These are phyloP conservation scores for Isichthys henryi DNA, from an alignment of 2,113 vertebrate genomes.

Conservation along the genomic window DNA sequence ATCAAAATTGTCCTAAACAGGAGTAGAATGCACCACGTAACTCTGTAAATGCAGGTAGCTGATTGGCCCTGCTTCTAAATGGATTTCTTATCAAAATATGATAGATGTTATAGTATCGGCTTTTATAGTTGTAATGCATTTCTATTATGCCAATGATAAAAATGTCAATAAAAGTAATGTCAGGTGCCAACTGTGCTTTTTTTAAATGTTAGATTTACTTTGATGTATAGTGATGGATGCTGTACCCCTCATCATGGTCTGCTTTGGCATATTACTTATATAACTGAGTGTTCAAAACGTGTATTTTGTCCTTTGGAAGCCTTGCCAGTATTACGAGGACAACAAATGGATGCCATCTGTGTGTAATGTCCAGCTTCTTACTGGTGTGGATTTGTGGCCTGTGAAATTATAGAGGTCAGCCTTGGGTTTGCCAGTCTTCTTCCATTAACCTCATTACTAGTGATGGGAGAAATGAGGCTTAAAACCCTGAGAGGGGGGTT, in stretches of 20 bases:
- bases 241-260: background rate
- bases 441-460: background rate
- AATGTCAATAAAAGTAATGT: constrained; percentile 31
- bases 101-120: constrained; percentile 33
- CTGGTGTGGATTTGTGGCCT: background rate
- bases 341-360: background rate
- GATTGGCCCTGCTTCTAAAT: constrained; percentile 23
- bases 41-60: constrained; percentile 9
- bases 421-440: background rate
- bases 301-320: background rate
- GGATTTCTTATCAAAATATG: constrained; percentile 43
- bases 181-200: constrained; percentile 26
- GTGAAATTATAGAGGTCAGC: background rate
- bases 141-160: constrained; percentile 41
- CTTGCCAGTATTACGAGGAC: background rate
- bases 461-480: background rate
- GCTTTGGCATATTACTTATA: background rate
- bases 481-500: background rate
- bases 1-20: background rate
- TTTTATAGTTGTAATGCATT: constrained; percentile 36
- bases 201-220: constrained; percentile 5
- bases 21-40: background rate
- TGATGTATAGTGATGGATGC: constrained; percentile 25
- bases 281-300: background rate
- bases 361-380: background rate